Base-by-base conservation (phyloP, 2,888 invertebrate genomes). In the Harpagoxenus sublaevis region DNA sequence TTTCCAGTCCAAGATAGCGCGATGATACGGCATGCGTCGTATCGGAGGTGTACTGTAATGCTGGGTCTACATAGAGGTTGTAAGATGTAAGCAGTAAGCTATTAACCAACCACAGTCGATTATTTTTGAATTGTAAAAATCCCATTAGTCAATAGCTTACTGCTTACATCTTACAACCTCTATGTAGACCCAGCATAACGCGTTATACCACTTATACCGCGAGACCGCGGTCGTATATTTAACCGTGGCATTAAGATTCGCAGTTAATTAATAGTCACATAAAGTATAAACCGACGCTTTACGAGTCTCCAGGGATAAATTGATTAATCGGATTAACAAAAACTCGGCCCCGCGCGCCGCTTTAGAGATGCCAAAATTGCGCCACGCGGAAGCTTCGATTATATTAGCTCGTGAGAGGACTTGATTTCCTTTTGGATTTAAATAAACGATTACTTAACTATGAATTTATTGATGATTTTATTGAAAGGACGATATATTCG, bases 241-340 rank as follows among this genome's bases (percentile, higher is more conserved):
- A 63, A 35, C 65, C 55, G 65, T 45, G 75, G 42, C 75, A 53
- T 73, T 82, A 63, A 63, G 57, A 63, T 57, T 53, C 48, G 51
- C 74, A 10, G 45, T 51, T 68, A 48, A 68, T 31, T n/a, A 78
- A 55, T 35, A 48, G 35, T 18, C 31, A 12, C 31, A 2, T 31
- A 15, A 28, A 53, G 63, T 53, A 12, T 15, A 8, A 81, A 35
- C 35, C 51, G 8, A 51, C 35, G 9, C 51, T 51, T 6, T 15
- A 9, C 23, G 35, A 45, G 23, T 57, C 45, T 12, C 2, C 23
- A 35, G 15, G n/a, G 3, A 2, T 45, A 5, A 60, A 81, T 60
- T 71, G 39, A 71, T 60, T 45, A 70, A 48, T 31, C 6, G 28
- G 31, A 70, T 48, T 48, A 23, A 35, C 73, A n/a, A 48, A 48